Evolutionary conservation across 2,113 vertebrate genomes (phyloP).

Genomic region (Peromyscus polionotus): DNA sequence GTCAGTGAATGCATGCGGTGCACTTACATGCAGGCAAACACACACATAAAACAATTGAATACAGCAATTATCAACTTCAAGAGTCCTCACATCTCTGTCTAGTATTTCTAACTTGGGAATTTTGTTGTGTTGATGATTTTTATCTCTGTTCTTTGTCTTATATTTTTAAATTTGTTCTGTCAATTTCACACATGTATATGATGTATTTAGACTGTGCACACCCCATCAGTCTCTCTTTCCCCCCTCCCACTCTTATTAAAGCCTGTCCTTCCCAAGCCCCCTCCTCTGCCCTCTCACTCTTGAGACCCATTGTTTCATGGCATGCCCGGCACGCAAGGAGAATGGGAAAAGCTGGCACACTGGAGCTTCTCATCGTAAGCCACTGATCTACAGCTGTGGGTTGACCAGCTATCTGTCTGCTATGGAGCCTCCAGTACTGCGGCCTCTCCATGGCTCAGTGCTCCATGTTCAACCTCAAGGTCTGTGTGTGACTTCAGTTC

Average conservation of each 20-base stretch:
- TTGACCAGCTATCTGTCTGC: background rate
- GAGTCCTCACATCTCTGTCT: background rate
- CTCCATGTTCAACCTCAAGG: background rate
- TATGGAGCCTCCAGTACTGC: background rate
- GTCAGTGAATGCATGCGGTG: background rate
- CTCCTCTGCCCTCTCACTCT: background rate
- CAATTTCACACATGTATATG: background rate
- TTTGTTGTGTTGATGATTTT: background rate
- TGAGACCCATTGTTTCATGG: background rate
- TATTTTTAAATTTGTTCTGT: background rate
- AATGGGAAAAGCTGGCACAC: background rate
- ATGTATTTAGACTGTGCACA: background rate
- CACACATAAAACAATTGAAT: background rate
- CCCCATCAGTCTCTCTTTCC: too few species aligned
- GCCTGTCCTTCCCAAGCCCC: background rate
- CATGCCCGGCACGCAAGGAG: rapidly evolving
- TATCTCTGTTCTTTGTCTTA: background rate
- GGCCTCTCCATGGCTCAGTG: background rate
- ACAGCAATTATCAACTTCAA: too few species aligned
- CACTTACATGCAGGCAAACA: background rate
- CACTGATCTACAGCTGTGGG: background rate
- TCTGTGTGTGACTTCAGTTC: background rate
- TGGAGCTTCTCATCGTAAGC: background rate
- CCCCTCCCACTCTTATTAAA: background rate
- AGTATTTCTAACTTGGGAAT: background rate